Evolutionary conservation across 2,113 vertebrate species (phyloP), one percentile per base, ranked within the genome.

Genomic region (Noctilio leporinus): DNA sequence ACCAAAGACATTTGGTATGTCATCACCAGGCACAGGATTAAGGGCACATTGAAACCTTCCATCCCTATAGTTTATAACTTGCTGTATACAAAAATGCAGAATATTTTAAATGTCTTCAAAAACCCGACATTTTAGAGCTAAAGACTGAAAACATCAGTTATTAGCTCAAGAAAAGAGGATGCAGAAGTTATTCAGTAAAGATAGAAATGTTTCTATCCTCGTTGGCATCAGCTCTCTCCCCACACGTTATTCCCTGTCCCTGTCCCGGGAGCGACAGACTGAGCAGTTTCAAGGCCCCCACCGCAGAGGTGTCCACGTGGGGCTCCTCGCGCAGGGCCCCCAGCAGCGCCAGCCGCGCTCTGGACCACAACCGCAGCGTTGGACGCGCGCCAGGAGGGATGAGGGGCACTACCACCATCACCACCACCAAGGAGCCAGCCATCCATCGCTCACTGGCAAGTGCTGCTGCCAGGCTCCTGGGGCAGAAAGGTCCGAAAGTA

Each of bases 181-280:
- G 19, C 30, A 77, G 38, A 72, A 40, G 75, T n/a, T 53, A 51
- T 51, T 51, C 75, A 22, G 33, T 77, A 53, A 51, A 76, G 47
- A 10, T 76, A 22, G 33, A 51, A n/a, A 49, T 35, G n/a, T 49
- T 51, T 76, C 73, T 76, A 17, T 38, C 38, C 6, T 45, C 10
- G 3, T 30, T 38, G 0, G 7, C 2, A 40, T 38, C n/a, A 5
- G 6, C 38, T 5, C 30, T 22, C 28, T 2, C 19, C 15, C 24
- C n/a, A 15, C 28, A 3, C 1, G 7, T 30, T 40, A 0, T 0
- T 47, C 33, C 26, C 43, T 2, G 10, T 33, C 22, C 16, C n/a
- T 0, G 10, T 24, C 65, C 30, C 2, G 8, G 38, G 72, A 43
- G 3, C 59, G 0, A 11, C 9, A 6, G 49, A 2, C 65, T 20